Evolutionary conservation across 2,797 vertebrate species (phyloP), one percentile per base, ranked within the genome.

Genomic region (Pseudochirops cupreus): DNA sequence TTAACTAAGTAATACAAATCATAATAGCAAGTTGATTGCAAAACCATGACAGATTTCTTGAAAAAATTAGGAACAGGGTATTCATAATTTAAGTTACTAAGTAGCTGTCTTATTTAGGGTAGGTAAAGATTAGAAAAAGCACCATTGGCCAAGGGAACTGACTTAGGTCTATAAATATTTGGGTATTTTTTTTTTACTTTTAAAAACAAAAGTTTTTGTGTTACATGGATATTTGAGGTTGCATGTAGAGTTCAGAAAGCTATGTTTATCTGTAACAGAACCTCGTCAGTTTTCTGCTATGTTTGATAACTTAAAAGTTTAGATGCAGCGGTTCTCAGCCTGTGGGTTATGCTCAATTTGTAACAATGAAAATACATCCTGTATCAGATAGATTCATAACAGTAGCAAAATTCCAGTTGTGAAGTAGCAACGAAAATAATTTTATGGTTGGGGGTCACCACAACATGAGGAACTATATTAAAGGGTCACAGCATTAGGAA

Each of bases 281-380:
- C 10, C 21, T 13, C 6, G 3, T 91, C 12, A 0, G 46, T 55
- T 46, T n/a, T 59, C 62, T 90, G 91, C 91, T 1, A 0, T n/a
- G 14, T 33, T 12, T 29, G 16, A 1, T 13, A 21, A 82, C 39
- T 46, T 24, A 10, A 82, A 46, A 10, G 33, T 46, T 74, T 74
- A 52, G 5, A 52, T 4, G 52, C 52, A 52, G 52, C 52, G 3
- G 4, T 52, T 52, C 52, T 52, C 52, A 52, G 4, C 52, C 52
- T 52, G 52, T 52, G 52, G 52, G 5, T 52, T 52, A 52, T 52
- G 52, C 5, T 52, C 52, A 52, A 52, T 52, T 52, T 52, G 52
- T 52, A 52, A 52, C 52, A 52, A 52, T 52, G 52, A 52, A 52
- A 52, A 52, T 52, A 52, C 52, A 52, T 52, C 52, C 52, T 52